Conservation (phyloP, 1,140 invertebrate species). For the Globodera rostochiensis region DNA sequence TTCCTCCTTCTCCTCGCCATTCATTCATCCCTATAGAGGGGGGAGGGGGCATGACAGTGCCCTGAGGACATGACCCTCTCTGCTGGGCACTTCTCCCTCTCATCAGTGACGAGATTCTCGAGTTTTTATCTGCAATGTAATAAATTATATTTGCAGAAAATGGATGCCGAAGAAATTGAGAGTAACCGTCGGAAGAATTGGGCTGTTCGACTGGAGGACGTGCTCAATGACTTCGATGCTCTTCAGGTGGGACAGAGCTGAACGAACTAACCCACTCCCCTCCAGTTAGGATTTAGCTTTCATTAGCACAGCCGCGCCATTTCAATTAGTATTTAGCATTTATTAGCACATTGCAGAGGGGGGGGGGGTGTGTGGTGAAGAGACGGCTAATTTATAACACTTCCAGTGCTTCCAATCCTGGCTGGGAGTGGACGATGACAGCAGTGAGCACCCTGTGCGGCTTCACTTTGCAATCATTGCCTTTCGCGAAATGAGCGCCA, state of each 20-base stretch:
- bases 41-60: not conserved
- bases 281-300: too few species aligned
- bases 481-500: constrained; percentile 24
- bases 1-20: not conserved
- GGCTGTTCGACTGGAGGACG: constrained; percentile 35
- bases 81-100: not conserved
- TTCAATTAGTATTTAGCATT: too few species aligned
- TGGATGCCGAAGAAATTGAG: not conserved
- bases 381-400: not conserved
- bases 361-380: too few species aligned
- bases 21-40: not conserved
- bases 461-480: constrained; percentile 40
- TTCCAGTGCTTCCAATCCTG: constrained; percentile 35
- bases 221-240: constrained; percentile 35
- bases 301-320: too few species aligned
- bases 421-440: constrained; percentile 40
- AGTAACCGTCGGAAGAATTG: constrained; percentile 29
- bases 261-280: too few species aligned
- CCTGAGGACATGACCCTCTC: too few species aligned
- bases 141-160: not conserved
- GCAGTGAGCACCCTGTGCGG: constrained; percentile 34
- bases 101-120: not conserved
- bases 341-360: too few species aligned
- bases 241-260: constrained; percentile 27
- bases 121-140: not conserved